Percentiles rank a stretch among this genome's conserved stretches.
These are phyloP conservation scores for Tryphoninae sp. DNA, from an alignment of 2,888 invertebrate species.

Conservation along the genomic window DNA sequence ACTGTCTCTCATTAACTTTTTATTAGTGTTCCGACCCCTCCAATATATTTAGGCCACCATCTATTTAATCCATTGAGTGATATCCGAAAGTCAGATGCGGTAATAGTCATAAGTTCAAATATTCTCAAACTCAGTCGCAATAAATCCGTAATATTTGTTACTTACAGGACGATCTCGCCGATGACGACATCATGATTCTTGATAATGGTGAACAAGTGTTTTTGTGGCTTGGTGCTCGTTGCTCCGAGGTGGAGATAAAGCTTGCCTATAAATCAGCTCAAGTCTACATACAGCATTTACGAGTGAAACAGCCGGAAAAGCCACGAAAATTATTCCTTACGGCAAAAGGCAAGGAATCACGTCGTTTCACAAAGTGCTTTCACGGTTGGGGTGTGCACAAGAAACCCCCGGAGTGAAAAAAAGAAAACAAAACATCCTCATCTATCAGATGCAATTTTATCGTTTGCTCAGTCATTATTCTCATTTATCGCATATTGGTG, in stretches of 20 bases:
- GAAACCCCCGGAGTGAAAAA: slow-evolving; percentile 87
- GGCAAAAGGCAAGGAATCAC: slow-evolving; percentile 97
- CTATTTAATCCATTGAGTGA: too few species aligned
- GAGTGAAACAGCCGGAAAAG: slow-evolving; percentile 95
- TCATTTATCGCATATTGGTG: slow-evolving; percentile 42
- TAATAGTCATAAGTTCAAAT: neutral
- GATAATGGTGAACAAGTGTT: slow-evolving; percentile 99
- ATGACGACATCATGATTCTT: slow-evolving; percentile 99
- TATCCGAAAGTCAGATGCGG: too few species aligned
- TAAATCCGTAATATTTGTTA: neutral
- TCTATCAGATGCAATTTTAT: slow-evolving; percentile 9
- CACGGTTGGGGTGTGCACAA: slow-evolving; percentile 99
- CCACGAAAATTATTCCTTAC: slow-evolving; percentile 96
- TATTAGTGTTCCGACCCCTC: too few species aligned
- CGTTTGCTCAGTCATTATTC: slow-evolving; percentile 29
- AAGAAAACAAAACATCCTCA: slow-evolving; percentile 18
- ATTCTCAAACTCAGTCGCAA: neutral
- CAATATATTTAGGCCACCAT: too few species aligned
- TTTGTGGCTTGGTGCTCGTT: slow-evolving; percentile 97
- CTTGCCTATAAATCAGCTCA: slow-evolving; percentile 98
- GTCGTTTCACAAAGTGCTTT: slow-evolving; percentile 98
- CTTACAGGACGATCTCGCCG: slow-evolving; percentile 96
- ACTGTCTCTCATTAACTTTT: neutral
- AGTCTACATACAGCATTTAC: slow-evolving; percentile 99
- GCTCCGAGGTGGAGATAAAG: slow-evolving; percentile 99